These are phyloP conservation scores for Astyanax mexicanus DNA, from an alignment of 2,797 vertebrate species.

Conservation along the genomic window DNA sequence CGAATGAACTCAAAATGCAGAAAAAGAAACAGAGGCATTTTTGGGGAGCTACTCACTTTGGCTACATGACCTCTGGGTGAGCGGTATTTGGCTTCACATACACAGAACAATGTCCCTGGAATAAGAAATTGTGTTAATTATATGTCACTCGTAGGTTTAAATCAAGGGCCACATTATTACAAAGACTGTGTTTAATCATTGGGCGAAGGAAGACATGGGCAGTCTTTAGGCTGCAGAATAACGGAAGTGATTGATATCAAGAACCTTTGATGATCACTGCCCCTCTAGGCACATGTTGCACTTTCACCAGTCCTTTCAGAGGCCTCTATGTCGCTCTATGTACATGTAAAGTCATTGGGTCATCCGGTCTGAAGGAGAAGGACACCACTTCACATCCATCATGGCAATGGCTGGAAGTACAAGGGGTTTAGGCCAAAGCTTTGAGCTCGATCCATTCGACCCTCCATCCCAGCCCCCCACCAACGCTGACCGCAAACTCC, in stretches of 20 bases:
- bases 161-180: not conserved
- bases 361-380: not conserved
- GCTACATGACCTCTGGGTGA: not conserved
- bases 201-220: not conserved
- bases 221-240: not conserved
- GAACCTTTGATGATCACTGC: constrained; percentile 2
- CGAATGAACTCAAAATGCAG: constrained; percentile 3
- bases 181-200: not conserved
- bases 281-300: too few species aligned
- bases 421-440: constrained; percentile 49
- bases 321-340: constrained; percentile 15
- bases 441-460: constrained; percentile 22
- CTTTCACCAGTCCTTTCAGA: too few species aligned
- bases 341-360: constrained; percentile 20
- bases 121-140: not conserved
- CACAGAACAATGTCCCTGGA: not conserved
- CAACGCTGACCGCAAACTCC: constrained; percentile 61
- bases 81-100: not conserved
- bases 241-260: constrained; percentile 23
- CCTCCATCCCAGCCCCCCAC: constrained; percentile 52
- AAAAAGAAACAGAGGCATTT: not conserved
- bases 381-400: not conserved
- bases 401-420: constrained; percentile 70
- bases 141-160: not conserved
- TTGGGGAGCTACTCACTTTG: not conserved